Evolutionary conservation across 2,113 vertebrate genomes (phyloP).

Genomic region (Laterallus jamaicensis): DNA sequence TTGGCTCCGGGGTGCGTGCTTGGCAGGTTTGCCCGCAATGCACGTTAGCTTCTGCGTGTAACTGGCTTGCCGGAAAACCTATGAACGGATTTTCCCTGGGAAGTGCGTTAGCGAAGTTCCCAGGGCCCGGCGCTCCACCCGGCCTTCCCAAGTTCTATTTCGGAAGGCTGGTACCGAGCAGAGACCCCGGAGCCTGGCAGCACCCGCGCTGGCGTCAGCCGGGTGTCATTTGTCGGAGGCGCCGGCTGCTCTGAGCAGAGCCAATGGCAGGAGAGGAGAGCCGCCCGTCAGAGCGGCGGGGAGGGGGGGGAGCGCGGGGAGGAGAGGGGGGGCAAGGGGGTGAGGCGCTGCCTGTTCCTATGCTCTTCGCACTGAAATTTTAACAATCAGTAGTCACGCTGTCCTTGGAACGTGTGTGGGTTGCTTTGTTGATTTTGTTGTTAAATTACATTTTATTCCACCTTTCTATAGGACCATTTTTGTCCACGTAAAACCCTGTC

Average conservation of each 20-base stretch:
- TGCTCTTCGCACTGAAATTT: background rate
- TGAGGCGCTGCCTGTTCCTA: background rate
- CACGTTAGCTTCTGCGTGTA: background rate
- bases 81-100: background rate
- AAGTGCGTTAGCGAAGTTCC: background rate
- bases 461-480: background rate
- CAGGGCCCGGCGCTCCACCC: background rate
- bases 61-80: background rate
- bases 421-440: background rate
- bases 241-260: background rate
- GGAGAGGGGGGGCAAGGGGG: too few relatives aligned
- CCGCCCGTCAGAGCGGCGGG: background rate
- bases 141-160: background rate
- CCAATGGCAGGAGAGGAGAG: background rate
- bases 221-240: background rate
- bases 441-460: background rate
- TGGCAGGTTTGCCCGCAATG: background rate
- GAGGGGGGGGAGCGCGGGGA: too few relatives aligned
- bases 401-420: too few relatives aligned
- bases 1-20: rapidly evolving
- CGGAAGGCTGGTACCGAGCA: background rate
- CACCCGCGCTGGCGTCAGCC: background rate
- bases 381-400: background rate
- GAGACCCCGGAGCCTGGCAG: background rate
- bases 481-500: background rate